phyloP scores from a whole-genome alignment of 1,140 invertebrate species.

The Anoplophora glabripennis region DNA sequence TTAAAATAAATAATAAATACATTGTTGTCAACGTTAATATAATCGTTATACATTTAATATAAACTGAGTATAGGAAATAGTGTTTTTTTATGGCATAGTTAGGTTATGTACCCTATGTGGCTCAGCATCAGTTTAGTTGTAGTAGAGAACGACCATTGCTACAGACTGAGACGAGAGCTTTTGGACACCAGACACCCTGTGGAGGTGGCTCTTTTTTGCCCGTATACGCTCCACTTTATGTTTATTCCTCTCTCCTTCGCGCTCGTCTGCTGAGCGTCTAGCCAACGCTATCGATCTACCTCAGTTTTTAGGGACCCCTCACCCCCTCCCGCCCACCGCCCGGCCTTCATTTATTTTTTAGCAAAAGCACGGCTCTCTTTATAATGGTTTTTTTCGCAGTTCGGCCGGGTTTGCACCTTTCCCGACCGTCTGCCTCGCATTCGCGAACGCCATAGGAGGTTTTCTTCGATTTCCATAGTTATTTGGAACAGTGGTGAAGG shows the following conservation, averaged over 20 bases:
- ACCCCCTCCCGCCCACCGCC: slow-evolving; percentile 12
- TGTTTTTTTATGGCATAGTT: no score
- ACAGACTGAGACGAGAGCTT: no score
- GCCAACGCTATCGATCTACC: slow-evolving; percentile 34
- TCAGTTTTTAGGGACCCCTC: slow-evolving; percentile 17
- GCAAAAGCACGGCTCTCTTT: slow-evolving; percentile 8
- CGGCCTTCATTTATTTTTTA: slow-evolving; percentile 18
- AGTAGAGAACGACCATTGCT: no score
- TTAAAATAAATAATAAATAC: no score
- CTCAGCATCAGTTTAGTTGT: no score
- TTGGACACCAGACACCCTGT: background rate
- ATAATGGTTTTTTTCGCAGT: slow-evolving; percentile 9
- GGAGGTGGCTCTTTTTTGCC: background rate
- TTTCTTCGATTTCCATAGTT: no score
- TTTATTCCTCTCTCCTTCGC: slow-evolving; percentile 23
- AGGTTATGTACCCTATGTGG: no score
- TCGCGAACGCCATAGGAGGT: no score
- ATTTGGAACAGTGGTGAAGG: no score
- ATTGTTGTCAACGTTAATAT: no score
- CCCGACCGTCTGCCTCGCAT: background rate
- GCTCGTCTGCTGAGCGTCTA: slow-evolving; percentile 33
- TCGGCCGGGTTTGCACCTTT: background rate
- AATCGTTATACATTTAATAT: no score
- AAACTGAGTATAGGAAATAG: no score
- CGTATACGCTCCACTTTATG: slow-evolving; percentile 4